A percentile compares a stretch with the other conserved stretches of the same genome.
Evolutionary conservation across 2,113 vertebrate species (phyloP).

Genomic region (Plotosus lineatus): DNA sequence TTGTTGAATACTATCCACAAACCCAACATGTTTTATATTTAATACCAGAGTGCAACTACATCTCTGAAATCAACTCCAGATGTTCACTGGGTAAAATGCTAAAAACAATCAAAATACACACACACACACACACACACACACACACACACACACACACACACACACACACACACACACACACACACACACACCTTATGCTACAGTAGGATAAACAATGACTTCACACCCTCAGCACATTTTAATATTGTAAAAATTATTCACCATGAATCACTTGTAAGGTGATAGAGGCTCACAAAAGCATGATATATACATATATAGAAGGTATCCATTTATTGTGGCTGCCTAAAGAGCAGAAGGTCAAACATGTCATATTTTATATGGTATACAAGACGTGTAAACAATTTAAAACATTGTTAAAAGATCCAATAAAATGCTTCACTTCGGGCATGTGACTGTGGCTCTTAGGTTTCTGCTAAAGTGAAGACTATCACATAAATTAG

Average conservation of each 20-base stretch:
- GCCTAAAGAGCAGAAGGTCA: background rate
- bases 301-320: background rate
- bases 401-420: constrained; percentile 23
- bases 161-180: background rate
- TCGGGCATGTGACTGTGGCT: background rate
- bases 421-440: background rate
- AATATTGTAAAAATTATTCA: background rate
- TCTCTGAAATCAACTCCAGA: constrained; percentile 28
- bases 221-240: background rate
- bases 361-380: constrained; percentile 7
- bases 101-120: background rate
- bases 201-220: background rate
- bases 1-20: background rate
- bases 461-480: background rate
- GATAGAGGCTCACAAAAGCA: constrained; percentile 2
- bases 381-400: background rate
- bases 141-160: background rate
- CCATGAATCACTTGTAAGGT: constrained; percentile 15
- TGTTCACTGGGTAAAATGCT: background rate
- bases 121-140: background rate
- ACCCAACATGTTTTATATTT: background rate
- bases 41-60: background rate
- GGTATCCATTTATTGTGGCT: background rate
- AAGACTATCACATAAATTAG: background rate
- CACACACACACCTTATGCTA: background rate